Percentiles rank a stretch among this genome's conserved stretches.
phyloP scores from a whole-genome alignment of 2,888 invertebrate species.

The Synanthedon vespiformis region DNA sequence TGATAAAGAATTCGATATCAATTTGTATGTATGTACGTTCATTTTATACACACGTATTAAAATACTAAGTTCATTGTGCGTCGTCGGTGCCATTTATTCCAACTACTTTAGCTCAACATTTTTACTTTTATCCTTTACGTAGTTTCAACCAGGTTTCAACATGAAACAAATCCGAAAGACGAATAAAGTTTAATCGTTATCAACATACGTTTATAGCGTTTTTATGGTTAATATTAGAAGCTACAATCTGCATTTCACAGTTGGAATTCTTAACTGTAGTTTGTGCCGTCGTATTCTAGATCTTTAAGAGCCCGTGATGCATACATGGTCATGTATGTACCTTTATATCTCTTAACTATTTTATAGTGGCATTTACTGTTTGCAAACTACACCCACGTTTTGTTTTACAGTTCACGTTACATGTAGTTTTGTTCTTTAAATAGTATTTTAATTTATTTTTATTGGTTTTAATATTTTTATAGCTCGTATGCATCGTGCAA shows the following conservation, averaged over 20 bases:
- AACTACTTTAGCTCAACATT: no score
- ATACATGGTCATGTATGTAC: neutral
- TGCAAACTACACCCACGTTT: no score
- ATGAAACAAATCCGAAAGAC: neutral
- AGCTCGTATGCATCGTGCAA: no score
- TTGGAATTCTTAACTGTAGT: neutral
- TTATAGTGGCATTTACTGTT: neutral
- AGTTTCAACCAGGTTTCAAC: neutral
- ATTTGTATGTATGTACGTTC: no score
- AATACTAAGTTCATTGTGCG: no score
- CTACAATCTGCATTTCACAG: neutral
- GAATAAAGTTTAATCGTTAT: neutral
- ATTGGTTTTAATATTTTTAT: no score
- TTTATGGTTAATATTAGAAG: neutral
- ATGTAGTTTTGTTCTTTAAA: no score
- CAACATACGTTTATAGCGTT: neutral
- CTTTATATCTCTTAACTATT: neutral
- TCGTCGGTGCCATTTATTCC: no score
- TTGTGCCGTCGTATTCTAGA: neutral
- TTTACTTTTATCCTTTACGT: neutral
- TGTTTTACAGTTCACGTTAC: no score
- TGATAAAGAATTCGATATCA: no score
- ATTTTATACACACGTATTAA: no score
- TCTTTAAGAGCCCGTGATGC: neutral
- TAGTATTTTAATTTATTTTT: no score